Base-by-base conservation (phyloP, 2,797 vertebrate species). In the Artibeus lituratus region DNA sequence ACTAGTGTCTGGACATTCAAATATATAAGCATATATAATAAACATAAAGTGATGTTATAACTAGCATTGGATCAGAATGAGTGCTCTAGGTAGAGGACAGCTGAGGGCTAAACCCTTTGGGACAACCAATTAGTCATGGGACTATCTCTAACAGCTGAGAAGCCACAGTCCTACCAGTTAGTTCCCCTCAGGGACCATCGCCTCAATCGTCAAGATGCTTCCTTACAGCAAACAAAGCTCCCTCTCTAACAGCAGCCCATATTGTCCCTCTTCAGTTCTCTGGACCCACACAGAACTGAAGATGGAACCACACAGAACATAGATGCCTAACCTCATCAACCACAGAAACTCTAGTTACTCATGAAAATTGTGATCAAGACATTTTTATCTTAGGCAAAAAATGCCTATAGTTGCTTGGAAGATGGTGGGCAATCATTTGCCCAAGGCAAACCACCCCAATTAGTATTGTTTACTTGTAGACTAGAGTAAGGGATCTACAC, bases 351-450 rank as follows among this genome's bases (percentile, higher is more conserved):
- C 32, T 49, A 65, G 21, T 77, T 87, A 80, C 42, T 93, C 42
- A 42, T 81, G 21, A 77, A 88, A 44, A 77, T 26, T 70, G 32
- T 86, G 24, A 47, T 39, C 37, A 82, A 87, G 53, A 72, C 55
- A 82, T 83, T 92, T 96, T 77, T 62, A 55, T 26, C 76, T 49
- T 90, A 18, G 82, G 42, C 15, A 82, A 47, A 92, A 70, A 94
- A n/a, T 51, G 4, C 1, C 26, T 49, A 10, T 19, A 39, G 22
- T 78, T 67, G 35, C 67, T 53, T 80, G 15, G 19, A 84, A 74
- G 32, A 90, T 10, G n/a, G 32, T n/a, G 6, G 5, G 73, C 35
- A 85, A n/a, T 69, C 15, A 67, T 6, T 5, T 51, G 10, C 37
- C 26, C 65, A 19, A 80, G 29, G 42, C 21, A 83, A 42, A 37